Conservation (phyloP, 2,797 vertebrate species). For the Notamacropus eugenii region DNA sequence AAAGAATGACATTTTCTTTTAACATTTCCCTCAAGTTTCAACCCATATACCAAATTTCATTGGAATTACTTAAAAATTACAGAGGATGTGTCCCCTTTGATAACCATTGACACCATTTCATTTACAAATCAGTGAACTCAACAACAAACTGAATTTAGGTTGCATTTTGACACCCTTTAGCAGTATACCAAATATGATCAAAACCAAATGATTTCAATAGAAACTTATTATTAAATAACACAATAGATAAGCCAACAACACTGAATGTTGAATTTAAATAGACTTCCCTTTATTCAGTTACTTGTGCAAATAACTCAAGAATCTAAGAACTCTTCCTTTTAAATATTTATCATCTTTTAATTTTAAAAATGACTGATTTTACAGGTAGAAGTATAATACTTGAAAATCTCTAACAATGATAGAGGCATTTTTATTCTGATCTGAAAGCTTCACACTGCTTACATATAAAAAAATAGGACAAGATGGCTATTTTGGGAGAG, state of each 20-base stretch:
- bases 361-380: not conserved
- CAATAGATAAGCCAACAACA: not conserved
- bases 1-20: not conserved
- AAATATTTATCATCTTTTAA: not conserved
- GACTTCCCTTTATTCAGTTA: constrained; percentile 44
- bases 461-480: not conserved
- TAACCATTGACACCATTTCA: not conserved
- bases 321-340: not conserved
- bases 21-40: not conserved
- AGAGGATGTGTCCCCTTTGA: not conserved
- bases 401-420: not conserved
- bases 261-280: constrained; percentile 43
- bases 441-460: constrained; percentile 3
- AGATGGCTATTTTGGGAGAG: constrained; percentile 2
- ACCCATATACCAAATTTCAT: not conserved
- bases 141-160: not conserved
- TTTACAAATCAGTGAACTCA: not conserved
- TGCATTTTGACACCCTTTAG: not conserved
- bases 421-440: not conserved
- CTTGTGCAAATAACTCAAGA: constrained; percentile 40
- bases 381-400: not conserved
- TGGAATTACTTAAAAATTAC: not conserved
- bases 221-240: constrained; percentile 8
- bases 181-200: not conserved
- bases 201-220: constrained; percentile 38